phyloP scores from a whole-genome alignment of 2,113 vertebrate genomes.

The Ceyx margarethae region DNA sequence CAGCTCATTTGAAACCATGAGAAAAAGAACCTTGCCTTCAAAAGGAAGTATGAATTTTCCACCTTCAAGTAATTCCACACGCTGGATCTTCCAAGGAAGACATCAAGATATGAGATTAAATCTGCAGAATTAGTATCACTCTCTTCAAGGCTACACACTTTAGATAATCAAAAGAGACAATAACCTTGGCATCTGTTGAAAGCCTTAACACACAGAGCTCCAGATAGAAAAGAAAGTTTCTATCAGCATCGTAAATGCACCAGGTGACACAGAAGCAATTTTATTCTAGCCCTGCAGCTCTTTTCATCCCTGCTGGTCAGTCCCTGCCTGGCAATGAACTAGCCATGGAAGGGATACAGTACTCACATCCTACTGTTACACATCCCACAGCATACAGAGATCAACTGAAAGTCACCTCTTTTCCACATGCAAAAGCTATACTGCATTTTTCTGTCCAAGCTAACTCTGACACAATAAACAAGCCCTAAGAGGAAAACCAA shows the following conservation, averaged over 20 bases:
- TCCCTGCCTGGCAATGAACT: not conserved
- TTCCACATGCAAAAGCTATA: not conserved
- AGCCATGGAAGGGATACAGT: not conserved
- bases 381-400: not conserved
- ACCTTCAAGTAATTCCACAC: not conserved
- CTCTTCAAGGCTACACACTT: not conserved
- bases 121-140: not conserved
- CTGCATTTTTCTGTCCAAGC: not conserved
- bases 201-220: not conserved
- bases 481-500: not conserved
- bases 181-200: not conserved
- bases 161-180: not conserved
- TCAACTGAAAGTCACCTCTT: not conserved
- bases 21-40: not conserved
- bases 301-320: not conserved
- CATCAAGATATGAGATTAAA: not conserved
- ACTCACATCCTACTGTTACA: not conserved
- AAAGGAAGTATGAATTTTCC: not conserved
- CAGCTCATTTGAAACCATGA: not conserved
- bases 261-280: not conserved
- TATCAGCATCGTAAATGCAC: not conserved
- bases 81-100: not conserved
- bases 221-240: not conserved
- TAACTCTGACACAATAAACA: not conserved
- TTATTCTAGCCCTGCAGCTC: not conserved